These are phyloP conservation scores for Noturus placidus DNA, from an alignment of 2,113 vertebrate genomes.

Conservation along the genomic window DNA sequence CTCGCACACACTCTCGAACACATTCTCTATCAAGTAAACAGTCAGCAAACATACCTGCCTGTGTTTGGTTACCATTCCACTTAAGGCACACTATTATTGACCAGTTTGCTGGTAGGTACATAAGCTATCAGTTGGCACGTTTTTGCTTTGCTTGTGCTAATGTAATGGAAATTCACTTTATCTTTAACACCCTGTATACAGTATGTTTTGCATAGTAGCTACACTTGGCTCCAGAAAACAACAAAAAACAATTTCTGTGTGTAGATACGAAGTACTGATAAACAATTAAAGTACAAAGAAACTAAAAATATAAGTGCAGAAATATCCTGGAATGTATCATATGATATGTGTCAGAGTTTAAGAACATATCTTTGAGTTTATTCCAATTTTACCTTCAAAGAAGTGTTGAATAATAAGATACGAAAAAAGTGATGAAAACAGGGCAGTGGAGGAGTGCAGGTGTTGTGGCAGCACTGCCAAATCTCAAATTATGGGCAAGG, in stretches of 20 bases:
- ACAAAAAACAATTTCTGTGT: constrained; percentile 1
- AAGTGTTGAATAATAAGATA: background rate
- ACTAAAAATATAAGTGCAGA: constrained; percentile 17
- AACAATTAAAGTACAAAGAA: background rate
- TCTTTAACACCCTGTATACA: constrained; percentile 21
- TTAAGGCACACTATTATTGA: constrained; percentile 42
- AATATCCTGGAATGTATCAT: background rate
- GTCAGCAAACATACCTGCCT: constrained; percentile 10
- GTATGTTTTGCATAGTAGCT: constrained; percentile 25
- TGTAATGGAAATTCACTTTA: background rate
- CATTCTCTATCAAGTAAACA: constrained; percentile 38
- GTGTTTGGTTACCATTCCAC: constrained; percentile 35
- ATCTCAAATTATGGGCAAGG: constrained; percentile 37
- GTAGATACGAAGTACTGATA: constrained; percentile 5
- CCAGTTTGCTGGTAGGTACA: constrained; percentile 43
- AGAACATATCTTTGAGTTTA: constrained; percentile 40
- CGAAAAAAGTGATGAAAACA: background rate
- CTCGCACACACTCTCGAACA: constrained; percentile 11
- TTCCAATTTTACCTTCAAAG: constrained; percentile 1
- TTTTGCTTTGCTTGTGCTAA: constrained; percentile 23
- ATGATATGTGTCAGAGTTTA: background rate
- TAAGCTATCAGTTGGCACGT: constrained; percentile 62
- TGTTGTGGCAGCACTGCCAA: background rate
- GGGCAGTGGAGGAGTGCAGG: constrained; percentile 50
- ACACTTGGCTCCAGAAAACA: constrained; percentile 15